Evolutionary conservation across 2,113 vertebrate species (phyloP), one percentile per base, ranked within the genome.

Genomic region (Macquaria ambigua): DNA sequence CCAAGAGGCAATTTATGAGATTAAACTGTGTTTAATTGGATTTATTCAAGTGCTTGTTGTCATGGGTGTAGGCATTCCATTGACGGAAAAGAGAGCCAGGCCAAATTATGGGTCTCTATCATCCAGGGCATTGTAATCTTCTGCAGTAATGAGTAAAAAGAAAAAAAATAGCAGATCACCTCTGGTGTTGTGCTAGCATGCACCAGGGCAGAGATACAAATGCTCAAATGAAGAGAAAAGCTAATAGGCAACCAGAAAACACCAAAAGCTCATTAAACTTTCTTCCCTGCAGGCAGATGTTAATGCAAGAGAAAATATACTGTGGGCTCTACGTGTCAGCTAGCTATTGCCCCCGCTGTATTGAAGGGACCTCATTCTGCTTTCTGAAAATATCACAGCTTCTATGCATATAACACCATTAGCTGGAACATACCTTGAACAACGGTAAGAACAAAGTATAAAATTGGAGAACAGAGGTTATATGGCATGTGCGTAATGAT

Each of bases 181-280:
- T 52, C 46, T 56, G 48, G 37, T 75, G 11, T 31, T 55, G 34
- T 48, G 18, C 39, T 58, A 21, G 15, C n/a, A 11, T 21, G 64
- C 31, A 34, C 39, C 31, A 8, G 76, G 39, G 39, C 62, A 48
- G 31, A 46, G 53, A 82, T n/a, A 39, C 15, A 74, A 74, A 67
- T 1, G 62, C 58, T 62, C 14, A 66, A 69, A 78, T 53, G 1
- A 55, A 69, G 5, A 67, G 43, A 23, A 85, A 84, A 81, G 78
- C 62, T 79, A 79, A 84, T 63, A 77, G 50, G 50, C n/a, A 77
- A 70, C 58, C 1, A 59, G 20, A 78, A 82, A 83, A 86, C 52
- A 83, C 34, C 41, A 83, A 83, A 87, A 87, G 7, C 87, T 74
- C 37, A 83, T 87, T 85, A 87, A 81, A 85, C 28, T 39, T 59